Conservation (phyloP, 2,797 vertebrate genomes). For the Spinus olivaceus region DNA sequence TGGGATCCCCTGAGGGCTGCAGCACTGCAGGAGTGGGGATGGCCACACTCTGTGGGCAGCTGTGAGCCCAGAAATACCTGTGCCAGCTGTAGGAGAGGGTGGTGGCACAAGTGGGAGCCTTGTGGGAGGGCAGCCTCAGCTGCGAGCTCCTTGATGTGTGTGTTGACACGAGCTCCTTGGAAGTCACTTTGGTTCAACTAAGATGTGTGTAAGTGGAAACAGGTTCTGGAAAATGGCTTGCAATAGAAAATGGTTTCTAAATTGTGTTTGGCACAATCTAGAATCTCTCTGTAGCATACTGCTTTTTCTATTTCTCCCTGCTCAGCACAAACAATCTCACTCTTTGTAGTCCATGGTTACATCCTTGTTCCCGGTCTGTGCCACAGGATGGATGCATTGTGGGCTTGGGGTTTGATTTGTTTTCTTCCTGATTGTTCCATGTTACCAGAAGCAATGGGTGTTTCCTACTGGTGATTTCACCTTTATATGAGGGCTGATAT, state of each 20-base stretch:
- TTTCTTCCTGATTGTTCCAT: accelerated
- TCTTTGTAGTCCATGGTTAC: not conserved
- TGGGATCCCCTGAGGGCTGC: not conserved
- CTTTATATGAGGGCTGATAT: not conserved
- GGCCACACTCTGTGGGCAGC: accelerated
- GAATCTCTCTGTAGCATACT: not conserved
- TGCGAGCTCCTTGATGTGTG: accelerated
- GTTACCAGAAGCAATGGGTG: not conserved
- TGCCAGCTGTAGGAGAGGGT: not conserved
- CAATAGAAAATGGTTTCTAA: not conserved
- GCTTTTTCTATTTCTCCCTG: not conserved
- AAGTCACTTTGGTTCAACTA: not conserved
- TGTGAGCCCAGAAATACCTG: not conserved
- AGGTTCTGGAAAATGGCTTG: not conserved
- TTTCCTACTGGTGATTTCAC: not conserved
- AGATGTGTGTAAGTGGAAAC: not conserved
- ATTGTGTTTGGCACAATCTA: not conserved
- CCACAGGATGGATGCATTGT: not conserved
- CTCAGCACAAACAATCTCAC: not conserved
- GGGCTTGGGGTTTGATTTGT: not conserved
- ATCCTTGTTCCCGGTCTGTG: not conserved
- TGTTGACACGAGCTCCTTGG: not conserved
- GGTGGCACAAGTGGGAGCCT: not conserved
- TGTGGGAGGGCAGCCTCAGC: not conserved
- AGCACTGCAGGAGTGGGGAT: not conserved